Percentiles rank a stretch among this genome's conserved stretches.
These are phyloP conservation scores for Choristoneura fumiferana DNA, from an alignment of 1,140 invertebrate species.

Conservation along the genomic window DNA sequence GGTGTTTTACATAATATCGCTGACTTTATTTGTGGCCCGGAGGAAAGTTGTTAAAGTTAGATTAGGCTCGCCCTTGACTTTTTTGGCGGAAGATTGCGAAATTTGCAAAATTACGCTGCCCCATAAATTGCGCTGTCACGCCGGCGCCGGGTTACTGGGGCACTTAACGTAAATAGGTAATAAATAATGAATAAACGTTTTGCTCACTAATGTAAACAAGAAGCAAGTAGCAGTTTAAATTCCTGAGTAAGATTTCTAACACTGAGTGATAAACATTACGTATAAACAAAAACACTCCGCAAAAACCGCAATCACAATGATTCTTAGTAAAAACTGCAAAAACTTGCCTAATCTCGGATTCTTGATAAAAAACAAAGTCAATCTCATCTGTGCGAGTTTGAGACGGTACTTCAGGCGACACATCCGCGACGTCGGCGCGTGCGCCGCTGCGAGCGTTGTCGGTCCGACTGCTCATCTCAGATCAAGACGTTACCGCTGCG, in stretches of 20 bases:
- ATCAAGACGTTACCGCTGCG: conserved; percentile 11
- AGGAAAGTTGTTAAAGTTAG: conserved; percentile 6
- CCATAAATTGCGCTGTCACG: neutral
- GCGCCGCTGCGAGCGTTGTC: conserved; percentile 26
- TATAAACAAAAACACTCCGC: conserved; percentile 30
- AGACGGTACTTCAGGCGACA: conserved; percentile 40
- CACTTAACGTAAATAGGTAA: too few species aligned
- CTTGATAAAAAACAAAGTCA: conserved; percentile 38
- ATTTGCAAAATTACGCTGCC: neutral
- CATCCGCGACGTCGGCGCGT: conserved; percentile 31
- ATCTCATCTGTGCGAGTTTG: conserved; percentile 37
- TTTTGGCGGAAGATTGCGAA: conserved; percentile 14
- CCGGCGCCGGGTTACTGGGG: too few species aligned
- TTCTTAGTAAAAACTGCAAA: neutral
- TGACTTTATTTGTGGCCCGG: neutral
- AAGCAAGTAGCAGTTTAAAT: neutral
- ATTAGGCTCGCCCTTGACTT: neutral
- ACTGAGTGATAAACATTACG: conserved; percentile 25
- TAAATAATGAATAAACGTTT: neutral
- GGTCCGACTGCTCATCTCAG: conserved; percentile 20
- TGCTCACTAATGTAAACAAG: neutral
- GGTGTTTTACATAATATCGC: conserved; percentile 4
- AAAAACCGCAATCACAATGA: neutral
- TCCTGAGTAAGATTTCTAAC: conserved; percentile 4
- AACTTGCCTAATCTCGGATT: conserved; percentile 38